Evolutionary conservation across 1,140 invertebrate genomes (phyloP).

Genomic region (Druon quercuslanigerum): DNA sequence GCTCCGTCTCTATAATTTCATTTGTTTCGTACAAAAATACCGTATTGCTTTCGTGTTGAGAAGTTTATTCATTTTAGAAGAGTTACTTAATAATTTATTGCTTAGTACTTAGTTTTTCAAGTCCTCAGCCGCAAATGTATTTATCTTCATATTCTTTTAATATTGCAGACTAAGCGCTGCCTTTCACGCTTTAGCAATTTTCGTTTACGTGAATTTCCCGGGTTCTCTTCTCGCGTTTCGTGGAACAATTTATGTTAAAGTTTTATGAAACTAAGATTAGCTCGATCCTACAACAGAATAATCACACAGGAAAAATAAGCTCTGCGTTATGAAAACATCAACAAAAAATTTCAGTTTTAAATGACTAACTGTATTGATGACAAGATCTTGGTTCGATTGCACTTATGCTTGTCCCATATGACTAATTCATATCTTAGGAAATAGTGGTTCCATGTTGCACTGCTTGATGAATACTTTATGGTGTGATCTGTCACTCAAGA

Average conservation of each 20-base stretch:
- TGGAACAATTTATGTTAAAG: background rate
- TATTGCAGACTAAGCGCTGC: conserved; percentile 51
- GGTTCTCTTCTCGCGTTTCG: conserved; percentile 18
- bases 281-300: too few relatives aligned
- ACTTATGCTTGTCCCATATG: background rate
- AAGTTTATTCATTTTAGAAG: background rate
- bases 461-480: background rate
- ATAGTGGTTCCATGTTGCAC: background rate
- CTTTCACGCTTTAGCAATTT: conserved; percentile 38
- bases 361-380: too few relatives aligned
- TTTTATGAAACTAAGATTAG: background rate
- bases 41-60: background rate
- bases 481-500: conserved; percentile 15
- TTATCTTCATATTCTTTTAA: conserved; percentile 67
- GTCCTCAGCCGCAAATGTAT: conserved; percentile 51
- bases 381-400: background rate
- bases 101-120: conserved; percentile 55
- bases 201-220: conserved; percentile 44
- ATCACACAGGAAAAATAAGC: too few relatives aligned
- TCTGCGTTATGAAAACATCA: too few relatives aligned
- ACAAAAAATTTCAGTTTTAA: too few relatives aligned
- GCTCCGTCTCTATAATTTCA: too few relatives aligned
- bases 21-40: background rate
- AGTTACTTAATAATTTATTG: conserved; percentile 50
- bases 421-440: background rate